Percentiles rank a stretch among this genome's conserved stretches.
These are phyloP conservation scores for Cuculus canorus DNA, from an alignment of 2,797 vertebrate genomes.

Conservation along the genomic window DNA sequence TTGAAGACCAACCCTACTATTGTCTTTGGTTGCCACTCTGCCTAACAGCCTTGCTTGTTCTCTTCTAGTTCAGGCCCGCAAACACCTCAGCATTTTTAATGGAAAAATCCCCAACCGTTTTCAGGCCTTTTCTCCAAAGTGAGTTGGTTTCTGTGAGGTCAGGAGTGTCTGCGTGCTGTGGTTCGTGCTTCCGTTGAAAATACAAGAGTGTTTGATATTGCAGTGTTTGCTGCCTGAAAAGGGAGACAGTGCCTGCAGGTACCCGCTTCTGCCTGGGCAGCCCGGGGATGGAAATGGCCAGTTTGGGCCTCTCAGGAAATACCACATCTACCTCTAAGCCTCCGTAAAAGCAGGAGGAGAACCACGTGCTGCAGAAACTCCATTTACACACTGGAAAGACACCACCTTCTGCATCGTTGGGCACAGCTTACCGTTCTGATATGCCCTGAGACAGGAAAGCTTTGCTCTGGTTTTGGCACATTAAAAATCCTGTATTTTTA, in stretches of 20 bases:
- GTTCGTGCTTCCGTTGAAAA: not conserved
- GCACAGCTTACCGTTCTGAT: not conserved
- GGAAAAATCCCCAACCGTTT: not conserved
- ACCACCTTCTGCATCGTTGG: not conserved
- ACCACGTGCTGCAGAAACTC: not conserved
- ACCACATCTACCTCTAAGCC: not conserved
- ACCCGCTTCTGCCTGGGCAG: not conserved
- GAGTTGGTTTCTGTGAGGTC: too few relatives aligned
- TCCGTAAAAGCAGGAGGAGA: not conserved
- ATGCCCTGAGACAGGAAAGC: conserved; percentile 29
- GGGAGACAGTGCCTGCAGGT: not conserved
- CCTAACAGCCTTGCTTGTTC: not conserved
- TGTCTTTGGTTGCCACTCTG: not conserved
- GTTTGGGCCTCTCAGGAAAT: not conserved
- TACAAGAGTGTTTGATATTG: too few relatives aligned
- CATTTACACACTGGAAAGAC: not conserved
- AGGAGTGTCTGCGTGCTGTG: not conserved
- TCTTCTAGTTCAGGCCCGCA: too few relatives aligned
- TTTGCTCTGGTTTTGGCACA: conserved; percentile 47
- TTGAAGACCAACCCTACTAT: not conserved
- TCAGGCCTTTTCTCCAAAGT: not conserved
- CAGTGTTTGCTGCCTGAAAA: not conserved
- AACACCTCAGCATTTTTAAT: not conserved
- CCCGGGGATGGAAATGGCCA: accelerated
- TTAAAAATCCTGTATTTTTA: conserved; percentile 65